Conservation (phyloP, 2,113 vertebrate genomes). For the Chunga burmeisteri region DNA sequence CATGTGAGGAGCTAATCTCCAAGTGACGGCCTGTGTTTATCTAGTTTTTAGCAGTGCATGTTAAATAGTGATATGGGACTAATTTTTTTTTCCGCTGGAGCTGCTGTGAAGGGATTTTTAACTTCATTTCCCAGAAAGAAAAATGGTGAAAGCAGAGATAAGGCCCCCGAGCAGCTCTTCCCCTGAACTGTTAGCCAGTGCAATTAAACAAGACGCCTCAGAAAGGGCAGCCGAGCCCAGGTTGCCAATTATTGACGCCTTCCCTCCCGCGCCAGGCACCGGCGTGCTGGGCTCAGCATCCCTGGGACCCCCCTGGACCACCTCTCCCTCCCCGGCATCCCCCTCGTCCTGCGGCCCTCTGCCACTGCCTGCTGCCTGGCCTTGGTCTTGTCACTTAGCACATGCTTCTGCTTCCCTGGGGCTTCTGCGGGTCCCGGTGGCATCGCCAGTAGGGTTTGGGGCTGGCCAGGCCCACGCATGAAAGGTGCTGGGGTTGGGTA, state of each 20-base stretch:
- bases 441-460: background rate
- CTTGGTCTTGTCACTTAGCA: background rate
- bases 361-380: background rate
- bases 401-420: fast-evolving
- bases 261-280: fast-evolving
- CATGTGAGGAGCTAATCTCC: constrained; percentile 75
- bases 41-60: constrained; percentile 75
- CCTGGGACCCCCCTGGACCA: background rate
- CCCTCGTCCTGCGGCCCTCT: background rate
- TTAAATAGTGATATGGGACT: constrained; percentile 75
- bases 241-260: background rate
- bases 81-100: constrained; percentile 49
- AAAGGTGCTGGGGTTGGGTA: fast-evolving
- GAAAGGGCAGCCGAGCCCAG: constrained; percentile 2
- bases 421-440: background rate
- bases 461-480: too few relatives aligned
- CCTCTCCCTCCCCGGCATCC: fast-evolving
- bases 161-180: constrained; percentile 44
- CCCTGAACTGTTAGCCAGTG: constrained; percentile 37
- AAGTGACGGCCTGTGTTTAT: constrained; percentile 72
- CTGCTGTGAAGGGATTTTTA: constrained; percentile 68
- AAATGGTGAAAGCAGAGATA: constrained; percentile 67
- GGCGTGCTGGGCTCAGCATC: background rate
- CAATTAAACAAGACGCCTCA: constrained; percentile 39
- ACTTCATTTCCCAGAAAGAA: constrained; percentile 74